Conservation (phyloP, 2,797 vertebrate genomes). For the Gastrophryne carolinensis region DNA sequence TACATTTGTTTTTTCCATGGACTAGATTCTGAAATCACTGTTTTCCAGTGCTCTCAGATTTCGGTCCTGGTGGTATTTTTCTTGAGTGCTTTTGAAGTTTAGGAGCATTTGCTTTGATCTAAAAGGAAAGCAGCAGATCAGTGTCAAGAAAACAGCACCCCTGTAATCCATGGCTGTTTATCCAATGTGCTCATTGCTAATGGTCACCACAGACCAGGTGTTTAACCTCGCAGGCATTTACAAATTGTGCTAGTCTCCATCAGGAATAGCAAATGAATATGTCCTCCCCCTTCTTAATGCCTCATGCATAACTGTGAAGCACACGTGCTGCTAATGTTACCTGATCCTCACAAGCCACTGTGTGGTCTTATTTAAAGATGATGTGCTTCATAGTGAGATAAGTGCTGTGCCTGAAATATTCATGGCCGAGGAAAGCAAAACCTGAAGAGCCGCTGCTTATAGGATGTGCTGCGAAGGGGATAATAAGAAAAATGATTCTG, state of each 20-base stretch:
- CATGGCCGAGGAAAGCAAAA: slow-evolving; percentile 4
- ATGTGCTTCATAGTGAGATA: neutral
- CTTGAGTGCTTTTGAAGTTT: slow-evolving; percentile 33
- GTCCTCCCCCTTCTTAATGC: neutral
- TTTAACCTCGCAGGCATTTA: slow-evolving; percentile 38
- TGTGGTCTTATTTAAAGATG: slow-evolving; percentile 9
- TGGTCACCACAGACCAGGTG: slow-evolving; percentile 34
- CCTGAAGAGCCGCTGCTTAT: neutral
- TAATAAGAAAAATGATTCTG: slow-evolving; percentile 5
- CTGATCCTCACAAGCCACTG: neutral
- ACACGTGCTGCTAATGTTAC: slow-evolving; percentile 28
- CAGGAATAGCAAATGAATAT: slow-evolving; percentile 21
- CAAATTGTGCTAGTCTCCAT: slow-evolving; percentile 22
- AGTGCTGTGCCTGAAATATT: slow-evolving; percentile 9
- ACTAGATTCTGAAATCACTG: slow-evolving; percentile 33
- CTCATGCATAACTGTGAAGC: neutral
- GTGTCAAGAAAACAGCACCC: slow-evolving; percentile 34
- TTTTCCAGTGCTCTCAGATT: neutral
- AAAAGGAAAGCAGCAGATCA: slow-evolving; percentile 5
- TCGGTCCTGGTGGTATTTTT: slow-evolving; percentile 10
- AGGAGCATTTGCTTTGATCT: slow-evolving; percentile 27
- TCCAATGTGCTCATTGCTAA: slow-evolving; percentile 33
- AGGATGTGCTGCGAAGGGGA: slow-evolving; percentile 12
- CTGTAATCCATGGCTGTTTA: slow-evolving; percentile 28
- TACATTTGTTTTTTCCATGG: neutral